A percentile compares a stretch with the other conserved stretches of the same genome.
phyloP scores from a whole-genome alignment of 2,113 vertebrate species.

The Oostethus manadensis region DNA sequence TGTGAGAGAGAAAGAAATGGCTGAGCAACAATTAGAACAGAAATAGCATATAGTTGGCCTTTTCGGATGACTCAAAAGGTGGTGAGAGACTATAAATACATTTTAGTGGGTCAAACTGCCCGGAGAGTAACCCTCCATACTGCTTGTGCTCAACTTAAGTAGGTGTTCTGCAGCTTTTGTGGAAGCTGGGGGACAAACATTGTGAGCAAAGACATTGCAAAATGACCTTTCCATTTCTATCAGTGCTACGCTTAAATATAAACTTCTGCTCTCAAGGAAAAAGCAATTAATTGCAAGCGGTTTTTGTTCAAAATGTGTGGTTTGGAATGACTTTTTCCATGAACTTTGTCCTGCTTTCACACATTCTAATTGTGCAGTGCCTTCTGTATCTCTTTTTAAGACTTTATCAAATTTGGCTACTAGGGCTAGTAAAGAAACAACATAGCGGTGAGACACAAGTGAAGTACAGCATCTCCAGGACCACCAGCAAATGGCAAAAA shows the following conservation, averaged over 20 bases:
- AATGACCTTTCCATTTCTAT: slow-evolving; percentile 16
- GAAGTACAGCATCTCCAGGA: too few relatives aligned
- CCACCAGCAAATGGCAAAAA: too few relatives aligned
- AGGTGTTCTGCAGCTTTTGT: slow-evolving; percentile 10
- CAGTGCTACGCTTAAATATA: neutral
- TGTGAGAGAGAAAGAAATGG: slow-evolving; percentile 35
- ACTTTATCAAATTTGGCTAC: too few relatives aligned
- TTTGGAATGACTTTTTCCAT: neutral
- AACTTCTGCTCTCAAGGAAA: neutral
- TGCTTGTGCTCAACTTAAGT: slow-evolving; percentile 27
- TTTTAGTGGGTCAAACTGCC: slow-evolving; percentile 63
- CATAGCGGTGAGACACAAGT: too few relatives aligned
- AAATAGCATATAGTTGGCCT: slow-evolving; percentile 57
- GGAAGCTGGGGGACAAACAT: neutral
- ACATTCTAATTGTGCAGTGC: too few relatives aligned
- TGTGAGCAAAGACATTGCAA: neutral
- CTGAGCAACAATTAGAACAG: slow-evolving; percentile 47
- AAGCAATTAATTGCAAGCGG: too few relatives aligned
- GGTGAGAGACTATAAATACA: slow-evolving; percentile 56
- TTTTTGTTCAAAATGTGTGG: too few relatives aligned
- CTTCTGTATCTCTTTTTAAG: too few relatives aligned
- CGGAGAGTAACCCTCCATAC: slow-evolving; percentile 32
- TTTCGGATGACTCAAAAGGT: slow-evolving; percentile 50
- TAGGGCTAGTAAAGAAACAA: too few relatives aligned
- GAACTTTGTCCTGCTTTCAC: neutral